Base-by-base conservation (phyloP, 2,888 invertebrate species). In the Nephrocerus scutellatus region DNA sequence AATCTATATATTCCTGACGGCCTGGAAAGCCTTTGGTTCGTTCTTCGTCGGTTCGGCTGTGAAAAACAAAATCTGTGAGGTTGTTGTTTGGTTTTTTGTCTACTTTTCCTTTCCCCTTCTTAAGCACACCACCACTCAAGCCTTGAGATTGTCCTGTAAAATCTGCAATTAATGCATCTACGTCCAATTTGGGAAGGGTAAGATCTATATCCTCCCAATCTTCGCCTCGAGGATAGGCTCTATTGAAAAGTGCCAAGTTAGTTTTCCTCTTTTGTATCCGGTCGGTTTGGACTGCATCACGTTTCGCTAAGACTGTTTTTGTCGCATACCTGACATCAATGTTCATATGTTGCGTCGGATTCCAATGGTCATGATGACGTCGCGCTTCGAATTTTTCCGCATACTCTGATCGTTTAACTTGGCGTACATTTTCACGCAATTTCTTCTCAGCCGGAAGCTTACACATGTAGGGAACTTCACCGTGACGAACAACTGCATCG, bases 341-440 rank as follows among this genome's bases (percentile, higher is more conserved):
- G 1, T 30, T 26, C 19, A 61, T 60, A 16, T 52, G 51, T 34
- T 68, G 62, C 0, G 58, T 60, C 2, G 60, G 57, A 21, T 60
- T 48, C 55, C 56, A 59, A 41, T 67, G 67, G 36, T 62, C 63
- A 39, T 67, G 66, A 47, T 67, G 67, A 39, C 66, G 66, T 0
- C 68, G 56, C 0, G 56, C 55, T 25, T 63, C 57, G 7, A 68
- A 59, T 4, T 52, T 44, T 0, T 53, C 44, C 5, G 56, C 55
- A 21, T 50, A 67, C n/a, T n/a, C n/a, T 0, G 57, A 55, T 0
- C 56, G 55, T 25, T 60, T 57, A 10, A 54, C 37, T 1, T 46
- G 29, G 0, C 53, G 47, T 3, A 65, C 53, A 44, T 68, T 68
- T 5, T 51, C 52, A 16, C 45, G 50, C 3, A 52, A 40, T 0